Percentiles rank a stretch among this genome's conserved stretches.
Evolutionary conservation across 2,113 vertebrate species (phyloP).

Genomic region (Petaurus breviceps): DNA sequence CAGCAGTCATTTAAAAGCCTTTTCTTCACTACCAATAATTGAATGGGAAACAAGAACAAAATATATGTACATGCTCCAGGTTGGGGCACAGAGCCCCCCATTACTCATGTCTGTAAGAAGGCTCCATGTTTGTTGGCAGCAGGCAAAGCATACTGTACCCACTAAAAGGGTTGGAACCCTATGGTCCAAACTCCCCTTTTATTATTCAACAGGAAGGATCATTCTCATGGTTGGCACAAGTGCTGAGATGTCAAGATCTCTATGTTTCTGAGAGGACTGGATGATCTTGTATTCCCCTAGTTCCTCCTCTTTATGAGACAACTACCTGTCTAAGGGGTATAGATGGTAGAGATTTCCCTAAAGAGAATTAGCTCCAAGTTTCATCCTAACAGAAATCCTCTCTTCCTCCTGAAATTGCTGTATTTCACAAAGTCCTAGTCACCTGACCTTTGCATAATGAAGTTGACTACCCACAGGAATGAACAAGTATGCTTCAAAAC

Average conservation of each 20-base stretch:
- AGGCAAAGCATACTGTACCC: not conserved
- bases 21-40: not conserved
- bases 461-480: no score
- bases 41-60: not conserved
- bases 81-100: not conserved
- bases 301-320: not conserved
- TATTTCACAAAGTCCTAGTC: not conserved
- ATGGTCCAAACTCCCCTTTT: not conserved
- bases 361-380: not conserved
- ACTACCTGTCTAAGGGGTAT: not conserved
- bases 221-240: not conserved
- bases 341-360: not conserved
- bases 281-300: not conserved
- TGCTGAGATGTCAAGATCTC: not conserved
- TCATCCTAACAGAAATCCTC: not conserved
- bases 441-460: conserved; percentile 62
- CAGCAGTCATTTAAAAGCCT: not conserved
- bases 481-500: no score
- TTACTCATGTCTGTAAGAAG: not conserved
- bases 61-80: not conserved
- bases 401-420: not conserved
- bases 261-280: not conserved
- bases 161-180: not conserved
- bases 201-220: not conserved
- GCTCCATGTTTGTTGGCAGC: not conserved